These are phyloP conservation scores for Mythimna vitellina DNA, from an alignment of 2,888 invertebrate species.

Conservation along the genomic window DNA sequence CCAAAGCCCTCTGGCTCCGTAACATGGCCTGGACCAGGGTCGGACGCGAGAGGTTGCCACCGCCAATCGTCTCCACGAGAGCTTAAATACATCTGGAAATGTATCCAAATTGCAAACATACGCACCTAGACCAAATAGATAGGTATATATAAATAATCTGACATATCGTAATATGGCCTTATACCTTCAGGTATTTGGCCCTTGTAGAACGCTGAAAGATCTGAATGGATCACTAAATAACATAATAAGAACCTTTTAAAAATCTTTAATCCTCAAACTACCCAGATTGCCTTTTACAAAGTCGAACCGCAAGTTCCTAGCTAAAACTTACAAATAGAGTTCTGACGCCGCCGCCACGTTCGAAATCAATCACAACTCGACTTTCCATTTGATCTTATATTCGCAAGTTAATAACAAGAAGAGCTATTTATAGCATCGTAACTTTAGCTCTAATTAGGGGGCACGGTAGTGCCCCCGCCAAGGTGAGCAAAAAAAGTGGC, in stretches of 20 bases:
- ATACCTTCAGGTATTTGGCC: background rate
- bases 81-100: too few species aligned
- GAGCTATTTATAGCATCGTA: conserved; percentile 20
- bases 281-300: conserved; percentile 11
- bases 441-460: conserved; percentile 14
- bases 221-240: background rate
- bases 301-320: background rate
- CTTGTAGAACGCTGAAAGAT: background rate
- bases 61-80: too few species aligned
- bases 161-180: too few species aligned
- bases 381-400: conserved; percentile 12
- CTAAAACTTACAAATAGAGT: conserved; percentile 1
- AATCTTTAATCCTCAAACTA: conserved; percentile 1
- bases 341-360: conserved; percentile 1
- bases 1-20: too few species aligned
- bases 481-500: too few species aligned
- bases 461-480: too few species aligned
- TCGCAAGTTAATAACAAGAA: conserved; percentile 4
- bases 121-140: too few species aligned
- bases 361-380: conserved; percentile 28
- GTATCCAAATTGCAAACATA: too few species aligned
- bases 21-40: too few species aligned
- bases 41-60: too few species aligned
- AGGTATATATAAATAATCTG: too few species aligned
- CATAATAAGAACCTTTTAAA: background rate